These are phyloP conservation scores for Oreochromis spilurus DNA, from an alignment of 2,113 vertebrate genomes.

Conservation along the genomic window DNA sequence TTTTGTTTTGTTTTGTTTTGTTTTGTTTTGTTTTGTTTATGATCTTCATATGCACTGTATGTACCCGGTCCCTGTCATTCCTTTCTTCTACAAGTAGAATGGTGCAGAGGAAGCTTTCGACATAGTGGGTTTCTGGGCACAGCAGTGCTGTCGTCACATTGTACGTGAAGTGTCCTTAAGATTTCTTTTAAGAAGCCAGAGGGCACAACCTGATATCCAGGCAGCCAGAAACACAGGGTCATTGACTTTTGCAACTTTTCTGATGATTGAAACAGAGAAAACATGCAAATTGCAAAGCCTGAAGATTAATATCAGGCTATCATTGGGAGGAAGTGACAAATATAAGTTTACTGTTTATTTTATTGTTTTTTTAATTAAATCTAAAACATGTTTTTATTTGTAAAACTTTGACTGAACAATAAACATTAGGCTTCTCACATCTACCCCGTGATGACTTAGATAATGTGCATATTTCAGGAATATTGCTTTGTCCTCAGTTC, in stretches of 20 bases:
- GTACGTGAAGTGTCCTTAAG: not conserved
- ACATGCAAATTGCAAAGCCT: not conserved
- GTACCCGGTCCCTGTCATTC: not conserved
- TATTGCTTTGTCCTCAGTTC: not conserved
- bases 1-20: too few species aligned
- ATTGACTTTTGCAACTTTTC: fast-evolving
- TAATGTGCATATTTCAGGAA: not conserved
- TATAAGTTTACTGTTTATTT: not conserved
- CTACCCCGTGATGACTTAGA: fast-evolving
- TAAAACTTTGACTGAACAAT: not conserved
- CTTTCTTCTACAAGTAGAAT: not conserved
- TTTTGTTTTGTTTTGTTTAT: too few species aligned
- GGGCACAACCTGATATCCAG: fast-evolving
- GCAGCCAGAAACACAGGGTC: fast-evolving
- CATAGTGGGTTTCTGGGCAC: fast-evolving
- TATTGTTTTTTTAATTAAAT: too few species aligned
- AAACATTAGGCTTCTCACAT: not conserved
- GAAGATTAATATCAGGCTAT: not conserved
- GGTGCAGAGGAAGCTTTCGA: fast-evolving
- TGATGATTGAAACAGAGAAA: not conserved
- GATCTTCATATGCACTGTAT: too few species aligned
- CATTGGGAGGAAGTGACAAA: not conserved
- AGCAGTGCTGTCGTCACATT: fast-evolving
- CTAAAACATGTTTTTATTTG: not conserved
- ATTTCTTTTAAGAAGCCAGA: not conserved